Base-by-base conservation (phyloP, 2,888 invertebrate species). In the Idaea biselata region DNA sequence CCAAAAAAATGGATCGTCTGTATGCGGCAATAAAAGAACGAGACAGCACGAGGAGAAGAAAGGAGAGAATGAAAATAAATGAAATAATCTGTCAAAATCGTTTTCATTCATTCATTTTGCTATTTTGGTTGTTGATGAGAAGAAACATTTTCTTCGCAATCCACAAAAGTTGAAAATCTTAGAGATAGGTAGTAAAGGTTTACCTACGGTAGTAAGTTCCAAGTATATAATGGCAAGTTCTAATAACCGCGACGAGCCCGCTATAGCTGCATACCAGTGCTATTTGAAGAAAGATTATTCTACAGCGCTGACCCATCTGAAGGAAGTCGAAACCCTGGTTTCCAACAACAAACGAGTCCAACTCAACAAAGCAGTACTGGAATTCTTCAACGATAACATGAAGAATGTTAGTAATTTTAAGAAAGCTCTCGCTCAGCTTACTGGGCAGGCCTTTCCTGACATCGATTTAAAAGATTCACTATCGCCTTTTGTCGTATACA, bases 291-390 rank as follows among this genome's bases (percentile, higher is more conserved):
- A 94, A 69, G 95, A 95, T 68, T 96, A 94, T 77, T 76, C 87
- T 16, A 84, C 90, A 11, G 95, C 96, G 61, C 81, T 95, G 14
- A 93, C 93, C 70, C 88, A 94, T 70, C 89, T 97, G 70, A 94
- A 92, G 67, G 95, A 96, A 80, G 82, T 97, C 67, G 95, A 95
- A 78, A 84, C 83, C 31, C 77, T 94, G 5, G 80, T 84, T 63
- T 91, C 93, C 0, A 93, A 93, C 65, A 96, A 96, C 84, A 94
- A 95, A 67, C 95, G 97, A 80, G 94, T 97, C 1, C 93, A 94
- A 58, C 97, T 97, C 77, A 98, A 99, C 81, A 96, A 96, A 86
- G 95, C 96, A 31, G 95, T 98, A 0, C 95, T 95, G 0, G 97
- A 97, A 78, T 97, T 96, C 84, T 97, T 95, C 83, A 94, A 94